Percentiles rank a stretch among this genome's conserved stretches.
These are phyloP conservation scores for Globodera rostochiensis DNA, from an alignment of 1,140 invertebrate species.

Conservation along the genomic window DNA sequence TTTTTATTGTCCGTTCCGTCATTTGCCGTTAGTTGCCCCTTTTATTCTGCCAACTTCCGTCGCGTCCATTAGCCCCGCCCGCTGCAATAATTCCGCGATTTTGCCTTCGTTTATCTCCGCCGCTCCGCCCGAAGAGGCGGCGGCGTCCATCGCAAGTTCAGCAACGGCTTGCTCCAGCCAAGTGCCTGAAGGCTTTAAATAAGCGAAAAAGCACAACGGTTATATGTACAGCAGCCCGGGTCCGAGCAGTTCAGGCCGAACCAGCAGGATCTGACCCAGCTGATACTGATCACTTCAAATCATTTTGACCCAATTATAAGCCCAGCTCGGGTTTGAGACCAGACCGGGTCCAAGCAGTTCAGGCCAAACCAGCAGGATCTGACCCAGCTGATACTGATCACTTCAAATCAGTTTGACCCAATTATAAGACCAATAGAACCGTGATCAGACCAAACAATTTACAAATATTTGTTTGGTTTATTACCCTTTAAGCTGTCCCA, in stretches of 20 bases:
- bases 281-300: too few species aligned
- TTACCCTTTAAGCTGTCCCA: conserved; percentile 28
- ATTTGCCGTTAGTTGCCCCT: background rate
- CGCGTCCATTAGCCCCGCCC: background rate
- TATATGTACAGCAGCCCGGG: too few species aligned
- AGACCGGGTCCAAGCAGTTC: too few species aligned
- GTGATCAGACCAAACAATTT: too few species aligned
- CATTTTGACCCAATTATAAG: background rate
- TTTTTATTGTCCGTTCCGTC: background rate
- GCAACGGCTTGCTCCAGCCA: conserved; percentile 33
- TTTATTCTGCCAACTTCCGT: conserved; percentile 14
- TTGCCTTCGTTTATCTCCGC: conserved; percentile 2
- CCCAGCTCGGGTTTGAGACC: background rate
- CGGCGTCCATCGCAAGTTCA: conserved; percentile 27
- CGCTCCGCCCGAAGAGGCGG: conserved; percentile 7
- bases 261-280: too few species aligned
- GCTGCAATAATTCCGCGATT: background rate
- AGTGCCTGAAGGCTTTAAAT: conserved; percentile 11
- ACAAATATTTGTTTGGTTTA: too few species aligned
- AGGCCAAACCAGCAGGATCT: too few species aligned
- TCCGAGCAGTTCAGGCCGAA: too few species aligned
- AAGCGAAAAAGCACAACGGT: too few species aligned
- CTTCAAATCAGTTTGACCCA: too few species aligned
- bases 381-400: too few species aligned
- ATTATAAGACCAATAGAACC: too few species aligned